These are phyloP conservation scores for Intellagama lesueurii DNA, from an alignment of 2,797 vertebrate species.

Conservation along the genomic window DNA sequence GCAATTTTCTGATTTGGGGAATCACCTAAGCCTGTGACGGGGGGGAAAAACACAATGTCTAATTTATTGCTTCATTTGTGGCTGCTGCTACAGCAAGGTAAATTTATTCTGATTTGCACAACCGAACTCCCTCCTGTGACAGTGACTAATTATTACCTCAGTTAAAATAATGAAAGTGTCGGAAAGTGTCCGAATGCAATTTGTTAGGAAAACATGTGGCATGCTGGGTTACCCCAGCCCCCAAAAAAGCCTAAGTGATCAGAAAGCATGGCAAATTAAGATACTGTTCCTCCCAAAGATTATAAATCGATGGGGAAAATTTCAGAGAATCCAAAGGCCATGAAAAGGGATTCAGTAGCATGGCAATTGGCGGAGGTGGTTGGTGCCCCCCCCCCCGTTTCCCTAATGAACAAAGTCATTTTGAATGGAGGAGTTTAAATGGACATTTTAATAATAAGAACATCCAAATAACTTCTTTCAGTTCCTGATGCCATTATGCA, in stretches of 20 bases:
- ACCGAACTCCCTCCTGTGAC: slow-evolving; percentile 86
- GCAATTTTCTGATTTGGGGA: slow-evolving; percentile 77
- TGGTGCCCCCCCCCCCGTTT: background rate
- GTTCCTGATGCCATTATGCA: slow-evolving; percentile 11
- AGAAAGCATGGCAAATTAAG: slow-evolving; percentile 84
- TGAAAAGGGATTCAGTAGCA: slow-evolving; percentile 57
- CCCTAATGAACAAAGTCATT: slow-evolving; percentile 31
- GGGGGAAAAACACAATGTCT: slow-evolving; percentile 81
- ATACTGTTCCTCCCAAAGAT: slow-evolving; percentile 77
- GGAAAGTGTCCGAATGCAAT: slow-evolving; percentile 89
- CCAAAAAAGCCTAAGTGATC: slow-evolving; percentile 80
- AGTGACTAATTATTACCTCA: slow-evolving; percentile 90
- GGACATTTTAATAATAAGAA: background rate
- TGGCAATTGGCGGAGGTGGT: slow-evolving; percentile 26
- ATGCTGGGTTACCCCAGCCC: slow-evolving; percentile 82
- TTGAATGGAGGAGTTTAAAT: slow-evolving; percentile 7
- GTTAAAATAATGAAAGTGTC: slow-evolving; percentile 91
- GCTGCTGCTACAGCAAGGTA: slow-evolving; percentile 85
- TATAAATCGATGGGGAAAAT: slow-evolving; percentile 80
- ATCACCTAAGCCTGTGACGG: slow-evolving; percentile 80
- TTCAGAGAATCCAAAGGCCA: slow-evolving; percentile 69
- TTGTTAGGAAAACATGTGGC: slow-evolving; percentile 89
- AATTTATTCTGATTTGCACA: slow-evolving; percentile 90
- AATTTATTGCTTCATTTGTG: slow-evolving; percentile 92
- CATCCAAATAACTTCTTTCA: background rate